phyloP scores from a whole-genome alignment of 2,888 invertebrate genomes.

The Amblyteles armatorius region DNA sequence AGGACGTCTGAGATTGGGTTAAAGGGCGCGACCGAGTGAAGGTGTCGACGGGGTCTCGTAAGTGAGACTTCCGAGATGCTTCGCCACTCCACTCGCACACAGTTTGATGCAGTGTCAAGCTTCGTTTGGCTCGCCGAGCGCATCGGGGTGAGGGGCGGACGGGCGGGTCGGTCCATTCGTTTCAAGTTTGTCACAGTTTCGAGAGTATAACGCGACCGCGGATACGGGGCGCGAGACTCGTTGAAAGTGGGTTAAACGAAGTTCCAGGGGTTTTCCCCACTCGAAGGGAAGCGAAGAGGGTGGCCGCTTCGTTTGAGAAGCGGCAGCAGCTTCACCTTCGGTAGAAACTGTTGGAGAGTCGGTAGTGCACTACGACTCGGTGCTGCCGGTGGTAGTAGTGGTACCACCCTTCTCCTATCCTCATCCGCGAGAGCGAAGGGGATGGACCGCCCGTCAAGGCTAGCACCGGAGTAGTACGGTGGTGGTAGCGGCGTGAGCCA shows the following conservation, averaged over 20 bases:
- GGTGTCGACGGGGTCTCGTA: conserved; percentile 37
- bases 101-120: conserved; percentile 60
- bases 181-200: conserved; percentile 78
- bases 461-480: conserved; percentile 10
- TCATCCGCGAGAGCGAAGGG: conserved; percentile 23
- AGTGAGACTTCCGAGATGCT: conserved; percentile 44
- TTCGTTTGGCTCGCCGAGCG: conserved; percentile 54
- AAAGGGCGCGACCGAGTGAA: conserved; percentile 51
- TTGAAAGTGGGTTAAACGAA: conserved; percentile 82
- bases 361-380: conserved; percentile 38
- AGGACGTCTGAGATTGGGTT: conserved; percentile 52
- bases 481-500: conserved; percentile 21
- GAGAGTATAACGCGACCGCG: conserved; percentile 51
- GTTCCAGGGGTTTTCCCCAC: conserved; percentile 67
- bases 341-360: conserved; percentile 47
- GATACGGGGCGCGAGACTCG: conserved; percentile 53
- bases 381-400: conserved; percentile 32
- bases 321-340: conserved; percentile 43
- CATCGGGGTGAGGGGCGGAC: conserved; percentile 11
- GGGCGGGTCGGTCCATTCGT: conserved; percentile 61
- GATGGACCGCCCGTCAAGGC: conserved; percentile 42
- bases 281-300: conserved; percentile 58
- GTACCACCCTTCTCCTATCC: conserved; percentile 30
- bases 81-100: conserved; percentile 43
- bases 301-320: conserved; percentile 40